A percentile compares a stretch with the other conserved stretches of the same genome.
Conservation (phyloP, 2,888 invertebrate genomes). For the Zhengitettix transpicula region DNA sequence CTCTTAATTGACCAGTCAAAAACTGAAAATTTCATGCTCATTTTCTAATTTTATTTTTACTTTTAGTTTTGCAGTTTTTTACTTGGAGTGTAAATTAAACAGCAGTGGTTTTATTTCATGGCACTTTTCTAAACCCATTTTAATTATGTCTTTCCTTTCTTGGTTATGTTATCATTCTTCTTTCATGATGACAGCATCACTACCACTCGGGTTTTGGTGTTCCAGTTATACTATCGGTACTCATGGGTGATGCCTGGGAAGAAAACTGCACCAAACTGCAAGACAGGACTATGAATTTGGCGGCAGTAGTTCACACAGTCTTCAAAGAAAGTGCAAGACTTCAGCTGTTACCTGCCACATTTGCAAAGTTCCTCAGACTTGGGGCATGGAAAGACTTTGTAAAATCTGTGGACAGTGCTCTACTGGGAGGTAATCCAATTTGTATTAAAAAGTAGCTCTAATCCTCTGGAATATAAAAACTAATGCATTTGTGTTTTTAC, state of each 20-base stretch:
- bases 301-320: slow-evolving; percentile 48
- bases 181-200: neutral
- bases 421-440: slow-evolving; percentile 33
- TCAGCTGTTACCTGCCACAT: slow-evolving; percentile 45
- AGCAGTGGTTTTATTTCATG: too few species aligned
- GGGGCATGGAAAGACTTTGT: slow-evolving; percentile 60
- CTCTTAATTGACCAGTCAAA: too few species aligned
- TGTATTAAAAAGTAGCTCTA: too few species aligned
- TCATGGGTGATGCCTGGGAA: slow-evolving; percentile 28
- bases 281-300: slow-evolving; percentile 34
- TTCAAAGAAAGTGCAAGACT: slow-evolving; percentile 56
- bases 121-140: too few species aligned
- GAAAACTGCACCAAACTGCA: slow-evolving; percentile 22
- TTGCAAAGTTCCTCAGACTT: slow-evolving; percentile 44
- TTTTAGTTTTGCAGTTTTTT: too few species aligned
- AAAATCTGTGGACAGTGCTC: slow-evolving; percentile 40
- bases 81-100: too few species aligned
- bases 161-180: too few species aligned
- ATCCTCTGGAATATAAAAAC: too few species aligned
- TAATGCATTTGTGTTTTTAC: slow-evolving; percentile 6
- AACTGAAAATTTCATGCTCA: too few species aligned
- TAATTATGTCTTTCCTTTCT: too few species aligned
- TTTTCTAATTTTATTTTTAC: too few species aligned
- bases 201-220: too few species aligned
- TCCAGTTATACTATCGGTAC: slow-evolving; percentile 39